Evolutionary conservation across 2,888 invertebrate species (phyloP), one percentile per base, ranked within the genome.

Genomic region (Mongoloraphidia duomilia): DNA sequence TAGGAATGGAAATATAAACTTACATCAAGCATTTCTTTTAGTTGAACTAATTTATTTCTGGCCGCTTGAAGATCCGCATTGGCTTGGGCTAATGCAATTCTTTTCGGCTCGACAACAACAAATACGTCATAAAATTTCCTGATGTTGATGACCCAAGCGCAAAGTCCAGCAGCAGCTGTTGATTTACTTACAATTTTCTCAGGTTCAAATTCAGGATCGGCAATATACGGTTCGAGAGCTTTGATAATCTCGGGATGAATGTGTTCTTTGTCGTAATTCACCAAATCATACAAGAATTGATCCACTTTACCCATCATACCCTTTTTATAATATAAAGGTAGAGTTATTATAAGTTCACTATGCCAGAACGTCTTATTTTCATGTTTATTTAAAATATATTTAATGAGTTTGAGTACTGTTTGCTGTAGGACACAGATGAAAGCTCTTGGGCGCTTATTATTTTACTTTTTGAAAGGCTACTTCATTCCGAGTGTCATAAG

Each of bases 101-200:
- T 74, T 62, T 95, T 91, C 14, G 95, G 95, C 64, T 93, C 92
- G 0, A 95, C 94, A 36, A 90, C 84, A 52, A 88, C 84, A 67
- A 84, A 93, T 34, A 95, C 89, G 48, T 88, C 84, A 68, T 90
- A 86, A 69, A 90, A 94, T 58, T 77, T 84, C 63, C 87, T 74
- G 55, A 95, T 92, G 67, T 95, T 95, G 56, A 91, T 83, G 2
- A 90, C 94, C 93, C 95, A 96, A 2, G 92, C 82, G 62, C 93
- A 94, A 9, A 96, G 72, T 26, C 95, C 90, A 47, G 92, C 90
- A 14, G 95, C 95, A 12, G 95, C 95, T 35, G 79, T 75, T 0
- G 94, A 95, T 68, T 95, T 95, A 0, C 81, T 74, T 56, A 79
- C 66, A 60, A 95, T 86, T 55, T 85, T 82, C 38, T 88, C 88